phyloP scores from a whole-genome alignment of 2,797 vertebrate species.

The Melanotaenia maccullochi region DNA sequence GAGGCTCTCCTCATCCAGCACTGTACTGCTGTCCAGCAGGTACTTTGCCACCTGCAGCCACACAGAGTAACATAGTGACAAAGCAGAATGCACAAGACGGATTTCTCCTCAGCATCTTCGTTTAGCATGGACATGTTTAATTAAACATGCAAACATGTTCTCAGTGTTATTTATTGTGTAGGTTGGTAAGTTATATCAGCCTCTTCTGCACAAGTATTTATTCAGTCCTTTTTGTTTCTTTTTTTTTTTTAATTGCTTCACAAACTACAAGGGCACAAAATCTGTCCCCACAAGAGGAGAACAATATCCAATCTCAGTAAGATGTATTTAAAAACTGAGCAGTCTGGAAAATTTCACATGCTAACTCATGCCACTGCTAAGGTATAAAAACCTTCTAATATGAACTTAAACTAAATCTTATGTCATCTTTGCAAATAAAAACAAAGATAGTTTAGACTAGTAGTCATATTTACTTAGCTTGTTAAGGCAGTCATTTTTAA shows the following conservation, averaged over 20 bases:
- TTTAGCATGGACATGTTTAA: too few species aligned
- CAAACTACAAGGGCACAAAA: not conserved
- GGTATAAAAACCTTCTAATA: not conserved
- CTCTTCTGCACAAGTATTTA: not conserved
- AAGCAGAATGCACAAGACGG: not conserved
- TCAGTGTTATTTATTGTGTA: too few species aligned
- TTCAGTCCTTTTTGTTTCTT: not conserved
- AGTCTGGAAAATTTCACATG: not conserved
- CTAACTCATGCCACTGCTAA: not conserved
- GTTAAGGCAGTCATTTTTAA: too few species aligned
- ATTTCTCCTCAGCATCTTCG: not conserved
- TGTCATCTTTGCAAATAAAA: not conserved
- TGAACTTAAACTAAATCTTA: not conserved
- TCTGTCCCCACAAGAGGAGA: not conserved
- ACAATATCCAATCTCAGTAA: too few species aligned
- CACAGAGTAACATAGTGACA: conserved; percentile 11
- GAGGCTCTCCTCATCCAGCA: conserved; percentile 94
- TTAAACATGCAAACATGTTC: too few species aligned
- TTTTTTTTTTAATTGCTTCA: not conserved
- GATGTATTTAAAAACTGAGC: too few species aligned
- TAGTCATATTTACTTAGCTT: not conserved
- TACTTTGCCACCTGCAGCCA: conserved; percentile 90
- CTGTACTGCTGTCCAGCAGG: conserved; percentile 88
- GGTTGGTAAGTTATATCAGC: not conserved
- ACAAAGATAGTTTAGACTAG: not conserved